Conservation (phyloP, 2,113 vertebrate species). For the Lamprotornis superbus region DNA sequence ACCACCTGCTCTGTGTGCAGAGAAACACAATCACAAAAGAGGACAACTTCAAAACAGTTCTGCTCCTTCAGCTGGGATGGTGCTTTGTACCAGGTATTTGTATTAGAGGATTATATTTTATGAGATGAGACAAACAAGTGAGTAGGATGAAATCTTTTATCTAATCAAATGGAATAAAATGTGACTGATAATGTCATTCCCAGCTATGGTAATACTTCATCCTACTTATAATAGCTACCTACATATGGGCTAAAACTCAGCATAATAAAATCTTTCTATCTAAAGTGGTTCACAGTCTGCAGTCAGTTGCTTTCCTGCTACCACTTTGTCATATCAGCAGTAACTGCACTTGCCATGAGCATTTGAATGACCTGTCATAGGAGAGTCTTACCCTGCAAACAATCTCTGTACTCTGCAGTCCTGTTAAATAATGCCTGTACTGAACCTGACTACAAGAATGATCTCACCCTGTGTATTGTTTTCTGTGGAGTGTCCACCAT, state of each 20-base stretch:
- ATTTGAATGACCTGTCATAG: neutral
- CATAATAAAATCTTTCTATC: neutral
- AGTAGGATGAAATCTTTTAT: neutral
- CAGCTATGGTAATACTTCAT: neutral
- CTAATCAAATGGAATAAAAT: constrained; percentile 8
- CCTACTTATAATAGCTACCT: constrained; percentile 6
- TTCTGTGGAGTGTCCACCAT: neutral
- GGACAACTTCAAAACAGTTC: neutral
- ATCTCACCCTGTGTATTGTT: neutral
- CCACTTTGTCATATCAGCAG: neutral
- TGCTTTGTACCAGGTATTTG: neutral
- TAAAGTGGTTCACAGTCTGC: neutral
- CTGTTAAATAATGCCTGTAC: neutral
- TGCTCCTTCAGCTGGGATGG: neutral
- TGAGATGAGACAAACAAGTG: neutral
- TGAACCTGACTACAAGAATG: neutral
- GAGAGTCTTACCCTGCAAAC: neutral
- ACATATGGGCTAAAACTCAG: neutral
- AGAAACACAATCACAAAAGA: neutral
- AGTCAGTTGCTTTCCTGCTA: neutral
- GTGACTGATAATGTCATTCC: neutral
- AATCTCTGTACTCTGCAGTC: neutral
- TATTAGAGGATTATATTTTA: neutral
- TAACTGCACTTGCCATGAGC: neutral
- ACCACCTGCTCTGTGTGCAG: neutral